These are phyloP conservation scores for Tylochromis polylepis DNA, from an alignment of 2,113 vertebrate species.

Conservation along the genomic window DNA sequence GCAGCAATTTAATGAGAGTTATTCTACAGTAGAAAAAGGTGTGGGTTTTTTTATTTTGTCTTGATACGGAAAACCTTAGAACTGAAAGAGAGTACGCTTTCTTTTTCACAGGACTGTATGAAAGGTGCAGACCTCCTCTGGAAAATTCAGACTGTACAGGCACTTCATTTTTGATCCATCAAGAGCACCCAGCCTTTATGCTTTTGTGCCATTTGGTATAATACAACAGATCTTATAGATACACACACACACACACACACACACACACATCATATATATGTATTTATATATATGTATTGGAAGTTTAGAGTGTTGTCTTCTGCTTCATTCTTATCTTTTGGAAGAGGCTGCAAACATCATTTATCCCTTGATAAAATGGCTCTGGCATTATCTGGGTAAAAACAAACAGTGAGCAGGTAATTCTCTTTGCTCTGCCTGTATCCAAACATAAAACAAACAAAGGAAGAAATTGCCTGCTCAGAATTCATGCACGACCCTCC, in stretches of 20 bases:
- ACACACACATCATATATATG: neutral
- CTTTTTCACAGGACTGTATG: neutral
- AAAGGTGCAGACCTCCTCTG: neutral
- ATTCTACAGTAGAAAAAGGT: neutral
- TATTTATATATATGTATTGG: neutral
- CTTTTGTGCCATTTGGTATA: neutral
- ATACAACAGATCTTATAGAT: neutral
- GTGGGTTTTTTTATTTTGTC: neutral
- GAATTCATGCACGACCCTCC: neutral
- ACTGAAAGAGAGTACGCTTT: neutral
- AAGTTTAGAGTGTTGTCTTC: neutral
- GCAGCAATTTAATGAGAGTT: neutral
- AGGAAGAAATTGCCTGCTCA: slow-evolving; percentile 29
- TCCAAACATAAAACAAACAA: slow-evolving; percentile 47
- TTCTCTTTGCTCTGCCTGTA: slow-evolving; percentile 42
- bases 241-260: neutral
- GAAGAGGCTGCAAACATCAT: slow-evolving; percentile 4
- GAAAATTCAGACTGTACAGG: neutral
- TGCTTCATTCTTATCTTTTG: neutral
- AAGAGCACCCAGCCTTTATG: neutral
- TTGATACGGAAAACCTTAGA: neutral
- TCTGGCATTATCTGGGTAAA: slow-evolving; percentile 17
- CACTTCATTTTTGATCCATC: neutral
- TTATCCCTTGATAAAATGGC: slow-evolving; percentile 26
- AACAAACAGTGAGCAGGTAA: slow-evolving; percentile 43